phyloP scores from a whole-genome alignment of 92 coral and sea anemone species.

The Siderastrea siderea region DNA sequence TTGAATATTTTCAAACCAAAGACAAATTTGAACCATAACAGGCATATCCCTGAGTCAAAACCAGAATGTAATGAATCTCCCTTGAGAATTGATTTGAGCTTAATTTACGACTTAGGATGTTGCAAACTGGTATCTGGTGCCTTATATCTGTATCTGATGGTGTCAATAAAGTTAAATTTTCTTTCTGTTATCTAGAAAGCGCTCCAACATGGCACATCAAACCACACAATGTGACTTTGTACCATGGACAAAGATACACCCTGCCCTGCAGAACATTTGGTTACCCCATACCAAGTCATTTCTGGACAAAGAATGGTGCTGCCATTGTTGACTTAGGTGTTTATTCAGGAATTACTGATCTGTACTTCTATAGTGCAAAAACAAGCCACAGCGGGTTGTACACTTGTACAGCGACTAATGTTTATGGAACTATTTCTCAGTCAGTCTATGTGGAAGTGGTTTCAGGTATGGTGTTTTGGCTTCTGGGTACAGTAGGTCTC shows the following conservation, averaged over 20 bases:
- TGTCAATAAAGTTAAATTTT: neutral
- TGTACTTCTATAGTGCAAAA: conserved; percentile 58
- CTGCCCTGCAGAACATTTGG: conserved; percentile 83
- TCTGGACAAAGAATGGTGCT: conserved; percentile 68
- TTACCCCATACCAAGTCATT: conserved; percentile 72
- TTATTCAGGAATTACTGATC: conserved; percentile 14
- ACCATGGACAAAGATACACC: conserved; percentile 48
- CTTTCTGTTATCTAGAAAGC: conserved; percentile 27
- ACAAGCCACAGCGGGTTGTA: conserved; percentile 57
- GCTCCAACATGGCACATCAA: conserved; percentile 62
- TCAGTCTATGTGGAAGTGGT: conserved; percentile 73
- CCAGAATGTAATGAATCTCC: no score
- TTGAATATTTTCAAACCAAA: no score
- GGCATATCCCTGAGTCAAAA: no score
- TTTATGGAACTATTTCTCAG: conserved; percentile 50
- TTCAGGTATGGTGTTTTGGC: conserved; percentile 60
- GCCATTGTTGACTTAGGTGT: conserved; percentile 26
- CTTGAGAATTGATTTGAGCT: no score
- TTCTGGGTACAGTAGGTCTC: neutral
- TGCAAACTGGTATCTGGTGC: no score
- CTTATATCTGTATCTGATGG: no score
- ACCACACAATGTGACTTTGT: conserved; percentile 76
- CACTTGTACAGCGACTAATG: conserved; percentile 76
- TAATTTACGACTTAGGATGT: no score
- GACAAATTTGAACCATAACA: no score